Conservation (phyloP, 2,888 invertebrate genomes). For the Pammene aurita region DNA sequence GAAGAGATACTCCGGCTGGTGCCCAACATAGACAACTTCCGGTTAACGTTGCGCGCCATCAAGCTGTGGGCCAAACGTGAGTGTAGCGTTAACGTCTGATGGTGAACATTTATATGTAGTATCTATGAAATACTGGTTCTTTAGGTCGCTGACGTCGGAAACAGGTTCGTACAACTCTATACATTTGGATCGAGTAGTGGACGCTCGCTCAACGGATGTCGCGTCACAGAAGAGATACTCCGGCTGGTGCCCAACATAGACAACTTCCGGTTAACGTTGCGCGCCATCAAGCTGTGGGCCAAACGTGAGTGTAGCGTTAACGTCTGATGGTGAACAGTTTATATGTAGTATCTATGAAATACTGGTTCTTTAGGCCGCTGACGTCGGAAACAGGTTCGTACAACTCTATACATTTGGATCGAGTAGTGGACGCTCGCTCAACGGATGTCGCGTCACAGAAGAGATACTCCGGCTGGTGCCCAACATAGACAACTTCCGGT, state of each 20-base stretch:
- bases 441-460: conserved; percentile 99
- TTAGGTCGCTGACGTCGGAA: too few species aligned
- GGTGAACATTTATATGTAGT: too few species aligned
- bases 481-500: conserved; percentile 95
- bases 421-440: conserved; percentile 97
- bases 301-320: conserved; percentile 89
- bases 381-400: too few species aligned
- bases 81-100: conserved; percentile 55
- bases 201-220: too few species aligned
- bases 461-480: conserved; percentile 98
- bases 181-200: too few species aligned
- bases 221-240: conserved; percentile 98
- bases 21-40: conserved; percentile 96
- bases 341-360: too few species aligned
- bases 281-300: conserved; percentile 99
- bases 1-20: conserved; percentile 98
- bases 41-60: conserved; percentile 95
- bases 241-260: conserved; percentile 97
- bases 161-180: too few species aligned
- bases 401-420: too few species aligned
- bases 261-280: conserved; percentile 95
- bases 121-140: too few species aligned
- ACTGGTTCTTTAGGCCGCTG: too few species aligned
- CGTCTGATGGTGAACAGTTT: too few species aligned
- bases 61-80: conserved; percentile 99